phyloP scores from a whole-genome alignment of 2,113 vertebrate genomes.

The Thalassoma bifasciatum region DNA sequence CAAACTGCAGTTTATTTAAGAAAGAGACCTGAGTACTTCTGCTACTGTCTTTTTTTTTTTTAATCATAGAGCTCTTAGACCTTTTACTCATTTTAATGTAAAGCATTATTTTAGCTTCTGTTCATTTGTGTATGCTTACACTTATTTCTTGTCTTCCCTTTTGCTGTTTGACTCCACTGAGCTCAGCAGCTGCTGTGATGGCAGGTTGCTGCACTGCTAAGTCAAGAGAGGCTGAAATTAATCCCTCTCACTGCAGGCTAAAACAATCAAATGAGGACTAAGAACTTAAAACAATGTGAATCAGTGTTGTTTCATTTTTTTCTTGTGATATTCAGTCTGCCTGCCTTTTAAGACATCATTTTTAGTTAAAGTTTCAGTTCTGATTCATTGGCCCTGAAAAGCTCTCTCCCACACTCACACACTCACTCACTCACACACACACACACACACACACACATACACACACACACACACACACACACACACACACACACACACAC shows the following conservation, averaged over 20 bases:
- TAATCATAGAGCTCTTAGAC: too few relatives aligned
- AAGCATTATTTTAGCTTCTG: background rate
- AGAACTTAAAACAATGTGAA: constrained; percentile 7
- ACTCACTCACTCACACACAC: constrained; percentile 14
- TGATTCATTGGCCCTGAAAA: constrained; percentile 26
- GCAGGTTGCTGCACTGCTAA: background rate
- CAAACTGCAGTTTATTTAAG: background rate
- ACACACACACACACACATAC: constrained; percentile 2
- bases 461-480: constrained; percentile 4
- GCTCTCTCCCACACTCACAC: background rate
- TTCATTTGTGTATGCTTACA: background rate
- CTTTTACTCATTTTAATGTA: background rate
- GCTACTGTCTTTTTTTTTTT: background rate
- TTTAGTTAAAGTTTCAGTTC: constrained; percentile 39
- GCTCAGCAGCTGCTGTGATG: constrained; percentile 6
- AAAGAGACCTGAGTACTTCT: background rate
- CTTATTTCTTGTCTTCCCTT: background rate
- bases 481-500: constrained; percentile 31
- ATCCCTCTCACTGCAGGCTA: background rate
- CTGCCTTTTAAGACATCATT: constrained; percentile 32
- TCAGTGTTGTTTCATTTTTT: background rate
- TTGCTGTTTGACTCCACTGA: background rate
- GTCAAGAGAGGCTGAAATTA: constrained; percentile 1
- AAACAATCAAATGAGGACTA: constrained; percentile 2
- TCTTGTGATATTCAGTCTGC: constrained; percentile 5